These are phyloP conservation scores for Aythya baeri DNA, from an alignment of 2,113 vertebrate genomes.

Conservation along the genomic window DNA sequence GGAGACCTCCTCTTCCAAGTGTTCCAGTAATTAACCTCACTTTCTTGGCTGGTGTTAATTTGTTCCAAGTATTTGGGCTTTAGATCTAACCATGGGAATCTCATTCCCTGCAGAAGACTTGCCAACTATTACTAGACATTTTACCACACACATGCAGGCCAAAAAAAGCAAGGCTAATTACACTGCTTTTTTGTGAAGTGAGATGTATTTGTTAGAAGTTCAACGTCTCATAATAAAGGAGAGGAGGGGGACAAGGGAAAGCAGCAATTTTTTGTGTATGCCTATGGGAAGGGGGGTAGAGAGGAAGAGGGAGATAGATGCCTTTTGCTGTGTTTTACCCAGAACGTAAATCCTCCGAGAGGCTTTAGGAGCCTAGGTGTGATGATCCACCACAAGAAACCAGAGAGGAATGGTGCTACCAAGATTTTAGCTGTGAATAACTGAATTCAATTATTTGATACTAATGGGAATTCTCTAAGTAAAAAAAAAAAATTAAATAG, in stretches of 20 bases:
- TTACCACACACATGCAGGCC: constrained; percentile 76
- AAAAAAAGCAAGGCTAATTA: constrained; percentile 58
- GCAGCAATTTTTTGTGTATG: neutral
- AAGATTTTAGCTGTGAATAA: neutral
- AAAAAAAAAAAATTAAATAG: constrained; percentile 19
- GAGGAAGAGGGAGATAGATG: neutral
- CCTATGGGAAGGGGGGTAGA: neutral
- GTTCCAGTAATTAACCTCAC: constrained; percentile 52
- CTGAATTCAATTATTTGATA: constrained; percentile 20
- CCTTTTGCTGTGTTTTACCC: neutral
- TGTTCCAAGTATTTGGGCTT: constrained; percentile 75
- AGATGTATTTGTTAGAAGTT: constrained; percentile 43
- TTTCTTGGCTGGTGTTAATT: constrained; percentile 75
- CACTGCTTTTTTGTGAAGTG: constrained; percentile 28
- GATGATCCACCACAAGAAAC: neutral
- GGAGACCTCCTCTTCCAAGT: constrained; percentile 51
- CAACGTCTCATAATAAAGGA: neutral
- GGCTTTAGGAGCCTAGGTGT: neutral
- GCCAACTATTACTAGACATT: constrained; percentile 75
- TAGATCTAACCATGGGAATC: constrained; percentile 76
- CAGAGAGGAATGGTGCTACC: neutral
- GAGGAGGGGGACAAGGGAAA: neutral
- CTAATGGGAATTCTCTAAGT: constrained; percentile 21
- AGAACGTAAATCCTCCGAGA: neutral
- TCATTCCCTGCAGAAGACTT: constrained; percentile 57